Conservation (phyloP, 2,888 invertebrate genomes). For the Marasmarcha lunaedactyla region DNA sequence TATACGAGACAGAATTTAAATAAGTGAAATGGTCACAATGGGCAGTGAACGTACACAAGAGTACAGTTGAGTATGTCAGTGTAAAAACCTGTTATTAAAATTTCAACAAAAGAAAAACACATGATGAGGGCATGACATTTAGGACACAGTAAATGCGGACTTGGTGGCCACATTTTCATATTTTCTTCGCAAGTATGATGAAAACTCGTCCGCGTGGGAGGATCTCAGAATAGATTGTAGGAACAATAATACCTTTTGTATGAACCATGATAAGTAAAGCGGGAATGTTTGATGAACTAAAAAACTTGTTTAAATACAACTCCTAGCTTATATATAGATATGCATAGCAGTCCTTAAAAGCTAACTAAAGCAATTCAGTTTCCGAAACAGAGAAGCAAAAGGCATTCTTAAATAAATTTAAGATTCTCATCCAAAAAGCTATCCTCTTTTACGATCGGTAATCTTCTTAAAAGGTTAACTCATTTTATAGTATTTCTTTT, state of each 20-base stretch:
- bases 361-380: no score
- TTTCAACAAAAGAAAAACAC: neutral
- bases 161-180: neutral
- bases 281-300: conserved; percentile 15
- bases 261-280: neutral
- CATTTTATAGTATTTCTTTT: neutral
- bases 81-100: neutral
- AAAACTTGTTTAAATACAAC: conserved; percentile 13
- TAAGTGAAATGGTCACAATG: no score
- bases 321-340: no score
- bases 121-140: neutral
- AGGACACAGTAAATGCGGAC: neutral
- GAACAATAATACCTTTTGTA: conserved; percentile 1
- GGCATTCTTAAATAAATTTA: neutral
- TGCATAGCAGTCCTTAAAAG: conserved; percentile 6
- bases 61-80: neutral
- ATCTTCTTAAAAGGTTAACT: conserved; percentile 1
- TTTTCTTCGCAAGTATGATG: neutral
- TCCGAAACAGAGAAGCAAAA: neutral
- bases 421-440: neutral
- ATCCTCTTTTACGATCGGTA: neutral
- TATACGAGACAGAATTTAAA: neutral
- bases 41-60: no score
- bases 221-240: neutral
- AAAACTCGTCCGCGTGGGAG: neutral